Evolutionary conservation across 2,797 vertebrate genomes (phyloP).

Genomic region (Natrix natrix): DNA sequence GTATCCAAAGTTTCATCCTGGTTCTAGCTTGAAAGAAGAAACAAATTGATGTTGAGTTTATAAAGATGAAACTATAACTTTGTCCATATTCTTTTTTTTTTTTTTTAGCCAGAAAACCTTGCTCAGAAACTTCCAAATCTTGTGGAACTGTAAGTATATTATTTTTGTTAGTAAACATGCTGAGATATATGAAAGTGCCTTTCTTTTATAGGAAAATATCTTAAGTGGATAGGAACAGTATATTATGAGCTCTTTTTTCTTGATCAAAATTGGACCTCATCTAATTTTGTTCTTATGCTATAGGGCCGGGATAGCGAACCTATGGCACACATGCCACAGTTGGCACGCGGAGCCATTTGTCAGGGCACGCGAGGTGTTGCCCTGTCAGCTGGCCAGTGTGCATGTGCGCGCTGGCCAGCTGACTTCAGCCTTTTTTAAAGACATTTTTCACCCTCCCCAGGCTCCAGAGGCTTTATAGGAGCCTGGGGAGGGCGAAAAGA

Average conservation of each 20-base stretch:
- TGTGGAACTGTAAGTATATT: conserved; percentile 91
- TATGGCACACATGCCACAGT: too few relatives aligned
- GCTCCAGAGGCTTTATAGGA: too few relatives aligned
- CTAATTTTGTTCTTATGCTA: not conserved
- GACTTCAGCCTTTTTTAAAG: too few relatives aligned
- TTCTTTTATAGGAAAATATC: not conserved
- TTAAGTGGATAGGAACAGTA: not conserved
- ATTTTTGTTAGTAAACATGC: conserved; percentile 47
- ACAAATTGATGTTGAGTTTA: conserved; percentile 8
- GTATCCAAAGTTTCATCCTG: not conserved
- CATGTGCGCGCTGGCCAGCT: too few relatives aligned
- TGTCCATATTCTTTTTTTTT: conserved; percentile 67
- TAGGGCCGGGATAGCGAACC: not conserved
- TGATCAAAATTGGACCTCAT: not conserved
- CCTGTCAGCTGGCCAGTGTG: too few relatives aligned
- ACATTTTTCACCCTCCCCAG: too few relatives aligned
- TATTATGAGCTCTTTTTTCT: not conserved
- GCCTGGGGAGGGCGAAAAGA: too few relatives aligned
- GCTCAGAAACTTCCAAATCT: conserved; percentile 98
- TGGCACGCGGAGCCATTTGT: too few relatives aligned
- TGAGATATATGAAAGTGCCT: conserved; percentile 4
- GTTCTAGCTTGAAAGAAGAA: not conserved
- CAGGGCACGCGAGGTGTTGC: too few relatives aligned
- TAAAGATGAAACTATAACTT: conserved; percentile 26
- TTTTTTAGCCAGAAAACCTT: conserved; percentile 92